A percentile compares a stretch with the other conserved stretches of the same genome.
These are phyloP conservation scores for Corythornis madagascariensis DNA, from an alignment of 2,113 vertebrate genomes.

Conservation along the genomic window DNA sequence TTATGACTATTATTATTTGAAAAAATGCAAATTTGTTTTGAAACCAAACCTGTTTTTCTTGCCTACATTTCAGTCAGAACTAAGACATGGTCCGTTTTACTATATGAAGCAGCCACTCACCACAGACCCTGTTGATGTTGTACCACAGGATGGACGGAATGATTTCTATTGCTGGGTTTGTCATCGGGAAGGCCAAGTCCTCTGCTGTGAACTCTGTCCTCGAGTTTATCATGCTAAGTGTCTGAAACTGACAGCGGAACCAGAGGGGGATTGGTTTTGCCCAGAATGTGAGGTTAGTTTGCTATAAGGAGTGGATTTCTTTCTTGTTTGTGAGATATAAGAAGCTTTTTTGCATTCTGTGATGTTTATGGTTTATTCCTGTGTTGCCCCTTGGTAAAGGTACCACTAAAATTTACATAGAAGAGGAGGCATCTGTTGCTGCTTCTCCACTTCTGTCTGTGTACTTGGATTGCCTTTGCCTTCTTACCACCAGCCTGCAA, in stretches of 20 bases:
- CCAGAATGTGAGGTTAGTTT: conserved; percentile 99
- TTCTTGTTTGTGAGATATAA: background rate
- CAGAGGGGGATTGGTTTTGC: conserved; percentile 99
- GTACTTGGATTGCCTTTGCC: background rate
- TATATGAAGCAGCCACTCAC: conserved; percentile 99
- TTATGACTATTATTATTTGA: conserved; percentile 66
- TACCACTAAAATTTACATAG: background rate
- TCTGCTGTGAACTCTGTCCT: conserved; percentile 99
- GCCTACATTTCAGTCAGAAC: conserved; percentile 99
- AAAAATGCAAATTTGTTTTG: conserved; percentile 87
- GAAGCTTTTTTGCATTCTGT: background rate
- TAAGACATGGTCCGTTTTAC: conserved; percentile 99
- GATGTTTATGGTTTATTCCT: background rate
- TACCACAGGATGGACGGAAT: conserved; percentile 99
- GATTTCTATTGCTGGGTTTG: conserved; percentile 99
- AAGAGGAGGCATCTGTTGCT: background rate
- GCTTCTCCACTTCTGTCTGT: background rate
- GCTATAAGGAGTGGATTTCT: background rate
- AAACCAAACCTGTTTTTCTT: conserved; percentile 98
- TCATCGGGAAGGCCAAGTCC: conserved; percentile 99
- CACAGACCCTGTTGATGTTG: conserved; percentile 99
- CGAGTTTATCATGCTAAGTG: conserved; percentile 99
- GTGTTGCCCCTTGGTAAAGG: background rate
- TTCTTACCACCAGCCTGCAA: background rate
- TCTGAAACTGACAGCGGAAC: conserved; percentile 99